phyloP scores from a whole-genome alignment of 2,797 vertebrate genomes.

The Scolopax bukidnonensis region DNA sequence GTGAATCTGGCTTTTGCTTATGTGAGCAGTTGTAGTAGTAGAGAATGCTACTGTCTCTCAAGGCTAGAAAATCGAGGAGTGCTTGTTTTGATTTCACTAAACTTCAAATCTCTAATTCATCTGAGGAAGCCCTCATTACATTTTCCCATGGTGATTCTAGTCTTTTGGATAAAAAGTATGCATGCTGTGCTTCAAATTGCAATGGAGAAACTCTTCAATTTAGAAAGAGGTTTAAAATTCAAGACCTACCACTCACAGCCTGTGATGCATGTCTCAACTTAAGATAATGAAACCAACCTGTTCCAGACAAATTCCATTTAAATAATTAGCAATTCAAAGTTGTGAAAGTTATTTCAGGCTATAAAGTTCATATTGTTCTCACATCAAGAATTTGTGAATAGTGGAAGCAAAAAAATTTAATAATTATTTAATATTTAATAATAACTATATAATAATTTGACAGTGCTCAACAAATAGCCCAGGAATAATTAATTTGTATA shows the following conservation, averaged over 20 bases:
- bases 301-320: not conserved
- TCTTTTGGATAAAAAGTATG: not conserved
- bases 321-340: constrained; percentile 13
- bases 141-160: constrained; percentile 4
- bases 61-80: not conserved
- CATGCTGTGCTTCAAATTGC: not conserved
- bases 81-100: not conserved
- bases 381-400: not conserved
- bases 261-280: not conserved
- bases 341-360: not conserved
- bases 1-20: not conserved
- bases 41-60: not conserved
- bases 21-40: not conserved
- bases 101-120: not conserved
- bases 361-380: not conserved
- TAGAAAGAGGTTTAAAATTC: not conserved
- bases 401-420: not conserved
- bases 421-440: not conserved
- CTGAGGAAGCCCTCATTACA: constrained; percentile 4
- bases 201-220: not conserved
- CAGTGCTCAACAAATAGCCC: not conserved
- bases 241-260: not conserved
- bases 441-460: not conserved
- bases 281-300: not conserved
- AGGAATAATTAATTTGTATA: not conserved